These are phyloP conservation scores for Bos indicus DNA, from an alignment of 2,113 vertebrate species.

Conservation along the genomic window DNA sequence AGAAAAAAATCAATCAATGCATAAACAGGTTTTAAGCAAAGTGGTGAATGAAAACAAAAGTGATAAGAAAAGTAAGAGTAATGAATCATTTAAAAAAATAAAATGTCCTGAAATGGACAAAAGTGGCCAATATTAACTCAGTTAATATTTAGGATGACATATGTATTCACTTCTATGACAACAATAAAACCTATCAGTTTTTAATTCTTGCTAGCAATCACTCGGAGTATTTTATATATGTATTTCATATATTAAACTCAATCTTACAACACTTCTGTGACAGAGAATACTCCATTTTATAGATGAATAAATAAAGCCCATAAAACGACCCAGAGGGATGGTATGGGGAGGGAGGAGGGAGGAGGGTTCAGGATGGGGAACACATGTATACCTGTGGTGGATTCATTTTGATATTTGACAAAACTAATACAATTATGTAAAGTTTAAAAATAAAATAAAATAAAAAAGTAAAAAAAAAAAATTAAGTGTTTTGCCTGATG, in stretches of 20 bases:
- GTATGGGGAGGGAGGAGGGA: too few relatives aligned
- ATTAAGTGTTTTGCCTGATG: neutral
- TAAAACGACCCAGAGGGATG: neutral
- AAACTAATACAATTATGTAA: too few relatives aligned
- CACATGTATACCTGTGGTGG: too few relatives aligned
- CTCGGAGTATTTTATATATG: neutral
- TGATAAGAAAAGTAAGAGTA: neutral
- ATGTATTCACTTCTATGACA: neutral
- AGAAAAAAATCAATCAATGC: neutral
- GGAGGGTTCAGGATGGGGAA: too few relatives aligned
- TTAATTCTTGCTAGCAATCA: neutral
- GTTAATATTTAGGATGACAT: neutral
- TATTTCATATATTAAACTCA: neutral
- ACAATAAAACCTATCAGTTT: neutral
- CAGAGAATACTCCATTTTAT: neutral
- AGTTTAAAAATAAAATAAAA: too few relatives aligned
- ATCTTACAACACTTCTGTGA: neutral
- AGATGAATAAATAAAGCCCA: neutral
- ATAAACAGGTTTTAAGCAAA: neutral
- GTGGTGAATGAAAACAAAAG: neutral
- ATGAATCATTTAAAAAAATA: neutral
- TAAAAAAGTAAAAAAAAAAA: too few relatives aligned
- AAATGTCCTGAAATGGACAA: conserved; percentile 1
- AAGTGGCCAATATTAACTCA: neutral
- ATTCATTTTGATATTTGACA: too few relatives aligned